phyloP scores from a whole-genome alignment of 2,888 invertebrate species.

The Sepiola atlantica region DNA sequence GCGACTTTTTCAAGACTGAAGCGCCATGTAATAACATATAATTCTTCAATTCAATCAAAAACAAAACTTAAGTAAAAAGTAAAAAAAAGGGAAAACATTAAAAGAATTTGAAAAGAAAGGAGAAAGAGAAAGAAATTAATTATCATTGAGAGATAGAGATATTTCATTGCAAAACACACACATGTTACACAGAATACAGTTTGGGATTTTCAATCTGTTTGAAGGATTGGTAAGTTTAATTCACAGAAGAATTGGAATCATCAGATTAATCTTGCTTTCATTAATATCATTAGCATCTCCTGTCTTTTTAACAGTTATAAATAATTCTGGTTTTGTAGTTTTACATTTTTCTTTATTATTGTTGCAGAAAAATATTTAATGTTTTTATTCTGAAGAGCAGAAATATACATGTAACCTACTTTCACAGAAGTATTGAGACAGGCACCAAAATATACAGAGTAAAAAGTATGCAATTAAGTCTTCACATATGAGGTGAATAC shows the following conservation, averaged over 20 bases:
- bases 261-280: neutral
- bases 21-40: neutral
- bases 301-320: neutral
- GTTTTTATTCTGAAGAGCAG: neutral
- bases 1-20: neutral
- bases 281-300: too few species aligned
- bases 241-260: slow-evolving; percentile 20
- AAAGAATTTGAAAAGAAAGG: neutral
- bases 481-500: too few species aligned
- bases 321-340: neutral
- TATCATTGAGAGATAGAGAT: neutral
- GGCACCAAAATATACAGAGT: too few species aligned
- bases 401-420: neutral
- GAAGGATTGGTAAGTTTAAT: neutral
- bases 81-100: neutral
- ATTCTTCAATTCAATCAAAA: neutral
- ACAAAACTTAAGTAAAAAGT: neutral
- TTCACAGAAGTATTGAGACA: too few species aligned
- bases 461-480: too few species aligned
- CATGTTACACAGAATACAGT: neutral
- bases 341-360: neutral
- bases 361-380: neutral
- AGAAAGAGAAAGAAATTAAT: slow-evolving; percentile 8
- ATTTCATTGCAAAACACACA: slow-evolving; percentile 32
- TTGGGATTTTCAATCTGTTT: neutral